These are phyloP conservation scores for Cryptotis parvus DNA, from an alignment of 2,113 vertebrate genomes.

Conservation along the genomic window DNA sequence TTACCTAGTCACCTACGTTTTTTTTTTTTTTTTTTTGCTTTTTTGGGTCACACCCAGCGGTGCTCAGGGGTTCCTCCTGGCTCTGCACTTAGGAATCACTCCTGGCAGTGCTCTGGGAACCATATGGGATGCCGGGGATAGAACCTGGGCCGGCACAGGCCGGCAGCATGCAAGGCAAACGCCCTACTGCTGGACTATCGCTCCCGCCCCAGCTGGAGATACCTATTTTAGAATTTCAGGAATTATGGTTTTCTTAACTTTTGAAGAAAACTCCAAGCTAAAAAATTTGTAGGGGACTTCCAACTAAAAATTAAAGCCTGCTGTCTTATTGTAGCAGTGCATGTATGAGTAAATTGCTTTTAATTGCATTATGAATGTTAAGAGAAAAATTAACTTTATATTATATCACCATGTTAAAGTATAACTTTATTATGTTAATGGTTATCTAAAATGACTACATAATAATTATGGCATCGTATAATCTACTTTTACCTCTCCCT, in stretches of 20 bases:
- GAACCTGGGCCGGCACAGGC: too few species aligned
- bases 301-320: background rate
- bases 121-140: too few species aligned
- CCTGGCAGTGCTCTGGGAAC: too few species aligned
- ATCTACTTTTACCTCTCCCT: too few species aligned
- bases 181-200: too few species aligned
- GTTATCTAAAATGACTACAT: background rate
- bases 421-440: background rate
- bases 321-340: background rate
- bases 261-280: background rate
- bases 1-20: background rate
- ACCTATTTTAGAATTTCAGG: background rate
- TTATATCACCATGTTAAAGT: background rate
- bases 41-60: too few species aligned
- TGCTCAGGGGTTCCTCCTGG: too few species aligned
- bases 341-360: background rate
- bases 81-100: too few species aligned
- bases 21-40: too few species aligned
- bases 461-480: background rate
- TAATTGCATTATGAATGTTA: background rate
- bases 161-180: too few species aligned
- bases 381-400: background rate
- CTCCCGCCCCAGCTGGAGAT: too few species aligned
- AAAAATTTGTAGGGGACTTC: background rate
- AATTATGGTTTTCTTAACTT: background rate